Percentiles rank a stretch among this genome's conserved stretches.
These are phyloP conservation scores for Choristoneura fumiferana DNA, from an alignment of 1,140 invertebrate genomes.

Conservation along the genomic window DNA sequence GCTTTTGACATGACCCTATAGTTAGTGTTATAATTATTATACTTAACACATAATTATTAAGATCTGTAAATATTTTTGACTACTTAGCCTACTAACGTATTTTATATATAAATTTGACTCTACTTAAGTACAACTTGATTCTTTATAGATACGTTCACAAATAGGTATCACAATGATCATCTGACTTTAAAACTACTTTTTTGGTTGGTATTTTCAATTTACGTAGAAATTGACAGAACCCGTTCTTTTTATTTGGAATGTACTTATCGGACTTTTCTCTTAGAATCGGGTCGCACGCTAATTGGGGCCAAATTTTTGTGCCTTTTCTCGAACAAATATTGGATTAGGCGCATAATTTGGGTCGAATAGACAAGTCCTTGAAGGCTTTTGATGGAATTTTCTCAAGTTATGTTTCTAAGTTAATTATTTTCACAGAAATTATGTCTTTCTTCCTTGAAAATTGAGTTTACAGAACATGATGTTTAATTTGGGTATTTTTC, in stretches of 20 bases:
- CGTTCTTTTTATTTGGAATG: not conserved
- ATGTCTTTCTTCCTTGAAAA: constrained; percentile 5
- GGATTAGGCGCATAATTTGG: constrained; percentile 57
- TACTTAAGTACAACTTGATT: too few species aligned
- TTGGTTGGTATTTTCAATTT: too few species aligned
- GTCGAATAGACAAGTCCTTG: constrained; percentile 42
- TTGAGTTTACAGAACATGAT: not conserved
- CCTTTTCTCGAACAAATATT: constrained; percentile 66
- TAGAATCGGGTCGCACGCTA: constrained; percentile 67
- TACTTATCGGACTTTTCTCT: constrained; percentile 42
- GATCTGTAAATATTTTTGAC: too few species aligned
- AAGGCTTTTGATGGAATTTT: constrained; percentile 39
- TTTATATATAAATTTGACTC: too few species aligned
- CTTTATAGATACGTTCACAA: too few species aligned
- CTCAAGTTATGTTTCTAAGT: constrained; percentile 35
- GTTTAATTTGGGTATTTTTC: not conserved
- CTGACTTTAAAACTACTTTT: too few species aligned
- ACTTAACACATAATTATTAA: too few species aligned
- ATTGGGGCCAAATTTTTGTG: constrained; percentile 66
- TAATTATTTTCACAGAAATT: constrained; percentile 10
- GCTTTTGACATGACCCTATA: too few species aligned
- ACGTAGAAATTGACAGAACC: not conserved
- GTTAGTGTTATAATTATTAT: too few species aligned
- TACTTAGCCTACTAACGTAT: too few species aligned
- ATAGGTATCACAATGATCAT: too few species aligned